These are phyloP conservation scores for Oxystoma pomonae DNA, from an alignment of 2,888 invertebrate genomes.

Conservation along the genomic window DNA sequence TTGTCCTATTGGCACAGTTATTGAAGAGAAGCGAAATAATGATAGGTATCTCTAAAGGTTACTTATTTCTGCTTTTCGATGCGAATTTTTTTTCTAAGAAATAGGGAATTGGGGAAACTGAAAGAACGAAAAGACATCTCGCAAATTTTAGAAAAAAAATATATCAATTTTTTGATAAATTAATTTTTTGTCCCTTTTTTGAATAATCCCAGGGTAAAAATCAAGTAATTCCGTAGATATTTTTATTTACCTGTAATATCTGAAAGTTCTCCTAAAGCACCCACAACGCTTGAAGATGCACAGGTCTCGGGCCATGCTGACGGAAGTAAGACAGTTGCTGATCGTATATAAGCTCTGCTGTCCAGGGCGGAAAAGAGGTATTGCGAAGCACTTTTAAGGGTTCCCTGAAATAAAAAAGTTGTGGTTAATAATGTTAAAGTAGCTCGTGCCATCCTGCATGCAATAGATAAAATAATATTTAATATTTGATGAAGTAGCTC, in stretches of 20 bases:
- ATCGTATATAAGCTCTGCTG: slow-evolving; percentile 54
- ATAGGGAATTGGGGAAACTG: background rate
- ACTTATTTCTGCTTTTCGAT: background rate
- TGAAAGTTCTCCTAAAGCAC: slow-evolving; percentile 51
- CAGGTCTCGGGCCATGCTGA: slow-evolving; percentile 55
- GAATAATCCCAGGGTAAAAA: no score
- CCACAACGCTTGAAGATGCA: slow-evolving; percentile 43
- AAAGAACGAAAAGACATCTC: no score
- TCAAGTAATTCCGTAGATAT: no score
- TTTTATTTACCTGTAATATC: slow-evolving; percentile 47
- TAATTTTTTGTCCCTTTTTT: no score
- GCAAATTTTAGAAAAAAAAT: no score
- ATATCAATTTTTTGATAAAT: no score
- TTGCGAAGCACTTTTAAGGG: slow-evolving; percentile 54
- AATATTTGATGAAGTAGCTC: no score
- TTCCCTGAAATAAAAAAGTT: slow-evolving; percentile 47
- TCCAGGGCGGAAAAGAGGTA: slow-evolving; percentile 56
- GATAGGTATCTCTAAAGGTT: background rate
- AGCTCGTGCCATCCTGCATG: background rate
- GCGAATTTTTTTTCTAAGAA: background rate
- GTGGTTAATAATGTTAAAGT: slow-evolving; percentile 2
- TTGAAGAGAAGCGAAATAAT: background rate
- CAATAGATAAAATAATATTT: no score
- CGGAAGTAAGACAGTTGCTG: slow-evolving; percentile 58
- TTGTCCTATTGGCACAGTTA: background rate